Conservation (phyloP, 2,888 invertebrate genomes). For the Trichopoda pennipes region DNA sequence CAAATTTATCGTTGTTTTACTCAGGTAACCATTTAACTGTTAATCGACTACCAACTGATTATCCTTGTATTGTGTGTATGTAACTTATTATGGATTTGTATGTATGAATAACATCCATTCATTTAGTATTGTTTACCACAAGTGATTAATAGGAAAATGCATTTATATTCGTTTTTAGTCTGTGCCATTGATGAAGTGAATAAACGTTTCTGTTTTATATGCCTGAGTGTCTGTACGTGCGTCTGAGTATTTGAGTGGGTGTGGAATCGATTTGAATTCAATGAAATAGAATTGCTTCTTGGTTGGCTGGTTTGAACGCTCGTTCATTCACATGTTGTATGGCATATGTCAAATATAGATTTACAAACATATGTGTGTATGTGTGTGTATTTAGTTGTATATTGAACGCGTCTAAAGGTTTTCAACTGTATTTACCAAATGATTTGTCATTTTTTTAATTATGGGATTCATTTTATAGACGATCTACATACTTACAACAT, state of each 20-base stretch:
- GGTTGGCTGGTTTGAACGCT: conserved; percentile 25
- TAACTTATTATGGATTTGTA: neutral
- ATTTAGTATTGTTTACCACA: conserved; percentile 65
- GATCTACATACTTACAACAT: neutral
- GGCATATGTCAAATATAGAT: conserved; percentile 62
- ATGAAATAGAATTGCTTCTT: conserved; percentile 56
- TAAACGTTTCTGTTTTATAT: conserved; percentile 37
- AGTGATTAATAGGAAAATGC: conserved; percentile 67
- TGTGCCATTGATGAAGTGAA: conserved; percentile 52
- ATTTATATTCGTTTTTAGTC: conserved; percentile 60
- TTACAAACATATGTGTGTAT: neutral
- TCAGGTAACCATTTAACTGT: no score
- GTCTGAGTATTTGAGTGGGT: conserved; percentile 45
- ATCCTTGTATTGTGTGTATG: neutral
- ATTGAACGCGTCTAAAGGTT: neutral
- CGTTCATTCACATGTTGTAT: conserved; percentile 44
- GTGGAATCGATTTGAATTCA: conserved; percentile 62
- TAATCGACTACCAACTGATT: no score
- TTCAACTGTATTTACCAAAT: conserved; percentile 54
- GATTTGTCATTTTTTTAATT: conserved; percentile 65
- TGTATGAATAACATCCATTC: conserved; percentile 49
- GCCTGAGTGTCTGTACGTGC: conserved; percentile 35
- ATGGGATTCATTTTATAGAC: conserved; percentile 45
- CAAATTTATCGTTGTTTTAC: no score
- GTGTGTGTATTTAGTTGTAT: neutral